Evolutionary conservation across 1,140 invertebrate genomes (phyloP), one percentile per base, ranked within the genome.

Genomic region (Drosophila arizonae): DNA sequence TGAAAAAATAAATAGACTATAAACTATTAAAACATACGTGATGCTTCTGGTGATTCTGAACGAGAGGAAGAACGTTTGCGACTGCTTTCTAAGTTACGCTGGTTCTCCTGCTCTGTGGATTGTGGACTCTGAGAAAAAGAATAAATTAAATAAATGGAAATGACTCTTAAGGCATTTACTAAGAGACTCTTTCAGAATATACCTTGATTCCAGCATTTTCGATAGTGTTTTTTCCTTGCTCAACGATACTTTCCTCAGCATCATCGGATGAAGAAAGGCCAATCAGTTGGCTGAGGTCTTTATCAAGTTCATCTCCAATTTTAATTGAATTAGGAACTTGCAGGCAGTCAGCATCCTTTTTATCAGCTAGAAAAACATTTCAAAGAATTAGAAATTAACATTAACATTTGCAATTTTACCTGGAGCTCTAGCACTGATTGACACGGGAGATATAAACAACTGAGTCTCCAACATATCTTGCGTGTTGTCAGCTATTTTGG

Each of bases 221-320:
- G 36, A 11, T 4, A 4, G 10, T 36, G 33, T 10, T 39, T 9
- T 63, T 51, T 4, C n/a, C 30, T 13, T 79, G 79, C 30, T 66
- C 28, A 5, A 41, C 15, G 11, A 50, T 66, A 0, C 57, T 52
- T 2, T 33, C 2, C 4, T 71, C 51, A n/a, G 77, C 64, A 6
- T 64, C 48, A 2, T 24, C 55, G 0, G 55, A 8, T 6, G 55
- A n/a, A 30, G 57, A 58, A 4, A 68, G 58, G 6, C 58, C 46
- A 43, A 72, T 69, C 15, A 87, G 64, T 66, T 87, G 58, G 0
- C 63, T 52, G 0, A 85, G 67, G 0, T 81, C 45, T 30, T 62
- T 9, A 50, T 78, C 79, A 13, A 86, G 39, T 0, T 78, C 64
- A 69, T 81, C 64, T 8, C 9, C 39, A 6, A 54, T 54, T 39